Evolutionary conservation across 2,113 vertebrate species (phyloP), one percentile per base, ranked within the genome.

Genomic region (Phalacrocorax aristotelis): DNA sequence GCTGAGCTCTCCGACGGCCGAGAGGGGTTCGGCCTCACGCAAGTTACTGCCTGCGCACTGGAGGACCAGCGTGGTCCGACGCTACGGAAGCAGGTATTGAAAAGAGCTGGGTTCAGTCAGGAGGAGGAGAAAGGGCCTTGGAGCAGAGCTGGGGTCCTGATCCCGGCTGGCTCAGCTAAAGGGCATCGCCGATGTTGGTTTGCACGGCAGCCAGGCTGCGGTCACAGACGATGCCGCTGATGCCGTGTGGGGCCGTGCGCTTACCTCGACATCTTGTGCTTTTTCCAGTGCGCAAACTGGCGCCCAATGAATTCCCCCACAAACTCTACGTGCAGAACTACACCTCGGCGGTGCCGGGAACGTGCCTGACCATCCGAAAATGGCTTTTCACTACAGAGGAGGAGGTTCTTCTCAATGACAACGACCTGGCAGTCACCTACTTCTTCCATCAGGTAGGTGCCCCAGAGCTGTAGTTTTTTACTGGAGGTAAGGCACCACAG

Each of bases 241-340:
- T 0, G 21, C 55, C 2, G 14, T 2, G 11, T 1, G 58, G 9
- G 20, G 27, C 40, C 6, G 7, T 2, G n/a, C 5, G 7, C 75
- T 84, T 5, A 58, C 46, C 42, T 34, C 13, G 2, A 0, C 4
- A 14, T 21, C 77, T 18, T 8, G 4, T n/a, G 21, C 40, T 13
- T 27, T 12, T 54, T 49, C 14, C 97, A 99, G 99, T 99, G 85
- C 98, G 99, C 83, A 99, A 99, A 77, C 91, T 99, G 98, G 99
- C 99, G 1, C 99, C 99, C 95, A 99, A 99, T 10, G 99, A 99
- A 95, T 99, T 99, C 93, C 99, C 99, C 38, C 99, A 99, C 98
- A 99, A 99, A 97, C 99, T 99, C 17, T 99, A 99, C 51, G 99
- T 99, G 90, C 99, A 99, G 98, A 99, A 99, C 95, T 99, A 99